Evolutionary conservation across 2,797 vertebrate genomes (phyloP).

Genomic region (Hydrophis major): DNA sequence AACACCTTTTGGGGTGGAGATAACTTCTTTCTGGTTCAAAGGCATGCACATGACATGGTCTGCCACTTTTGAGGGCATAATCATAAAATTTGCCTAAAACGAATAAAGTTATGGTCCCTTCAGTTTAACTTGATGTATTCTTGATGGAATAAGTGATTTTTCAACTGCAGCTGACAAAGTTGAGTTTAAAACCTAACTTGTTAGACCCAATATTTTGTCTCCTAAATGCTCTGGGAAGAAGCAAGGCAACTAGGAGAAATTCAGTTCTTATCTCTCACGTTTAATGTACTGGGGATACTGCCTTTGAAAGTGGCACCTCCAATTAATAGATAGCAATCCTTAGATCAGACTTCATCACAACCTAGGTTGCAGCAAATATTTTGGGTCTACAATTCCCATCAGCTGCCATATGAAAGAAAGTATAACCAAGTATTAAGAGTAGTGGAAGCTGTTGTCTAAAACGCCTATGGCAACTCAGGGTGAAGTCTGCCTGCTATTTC

Average conservation of each 20-base stretch:
- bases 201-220: not conserved
- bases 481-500: not conserved
- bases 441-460: not conserved
- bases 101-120: not conserved
- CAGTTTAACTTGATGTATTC: not conserved
- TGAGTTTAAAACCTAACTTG: not conserved
- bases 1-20: not conserved
- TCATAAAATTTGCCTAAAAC: constrained; percentile 1
- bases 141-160: not conserved
- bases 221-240: not conserved
- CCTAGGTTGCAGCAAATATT: not conserved
- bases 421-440: not conserved
- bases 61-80: not conserved
- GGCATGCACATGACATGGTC: not conserved
- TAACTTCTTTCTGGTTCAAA: not conserved
- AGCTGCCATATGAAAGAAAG: not conserved
- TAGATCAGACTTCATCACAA: not conserved
- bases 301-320: not conserved
- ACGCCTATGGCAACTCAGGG: not conserved
- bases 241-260: not conserved
- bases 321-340: not conserved
- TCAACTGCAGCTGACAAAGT: not conserved
- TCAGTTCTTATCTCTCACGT: not conserved
- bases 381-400: not conserved
- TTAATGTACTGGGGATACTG: not conserved